These are phyloP conservation scores for Cataglyphis rosenhaueri DNA, from an alignment of 2,888 invertebrate genomes.

Conservation along the genomic window DNA sequence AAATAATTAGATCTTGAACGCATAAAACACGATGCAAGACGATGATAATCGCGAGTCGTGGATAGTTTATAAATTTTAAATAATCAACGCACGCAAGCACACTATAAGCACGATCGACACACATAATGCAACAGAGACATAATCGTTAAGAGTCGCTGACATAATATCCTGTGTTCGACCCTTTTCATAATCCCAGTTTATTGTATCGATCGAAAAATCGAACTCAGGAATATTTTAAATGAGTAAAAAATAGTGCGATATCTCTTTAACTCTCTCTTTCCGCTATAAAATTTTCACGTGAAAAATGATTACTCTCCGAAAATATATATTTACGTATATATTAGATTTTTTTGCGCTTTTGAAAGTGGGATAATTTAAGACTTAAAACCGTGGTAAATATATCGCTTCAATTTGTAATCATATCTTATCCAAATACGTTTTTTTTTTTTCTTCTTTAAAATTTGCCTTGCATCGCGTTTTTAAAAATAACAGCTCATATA, in stretches of 20 bases:
- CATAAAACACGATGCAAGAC: slow-evolving; percentile 13
- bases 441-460: background rate
- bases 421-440: background rate
- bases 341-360: slow-evolving; percentile 2
- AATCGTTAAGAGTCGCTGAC: slow-evolving; percentile 23
- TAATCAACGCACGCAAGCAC: slow-evolving; percentile 53
- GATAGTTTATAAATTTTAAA: slow-evolving; percentile 57
- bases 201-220: slow-evolving; percentile 14
- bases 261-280: slow-evolving; percentile 11
- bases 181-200: slow-evolving; percentile 40
- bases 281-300: background rate
- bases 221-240: slow-evolving; percentile 29
- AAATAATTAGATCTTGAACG: slow-evolving; percentile 48
- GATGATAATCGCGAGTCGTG: background rate
- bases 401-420: slow-evolving; percentile 13
- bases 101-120: slow-evolving; percentile 13
- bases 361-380: background rate
- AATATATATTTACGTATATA: slow-evolving; percentile 10
- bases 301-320: slow-evolving; percentile 7
- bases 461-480: background rate
- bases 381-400: background rate
- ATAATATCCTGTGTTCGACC: slow-evolving; percentile 26
- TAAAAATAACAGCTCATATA: background rate
- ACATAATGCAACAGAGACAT: slow-evolving; percentile 1
- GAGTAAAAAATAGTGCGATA: slow-evolving; percentile 1